These are phyloP conservation scores for Diceros bicornis DNA, from an alignment of 2,797 vertebrate species.

Conservation along the genomic window DNA sequence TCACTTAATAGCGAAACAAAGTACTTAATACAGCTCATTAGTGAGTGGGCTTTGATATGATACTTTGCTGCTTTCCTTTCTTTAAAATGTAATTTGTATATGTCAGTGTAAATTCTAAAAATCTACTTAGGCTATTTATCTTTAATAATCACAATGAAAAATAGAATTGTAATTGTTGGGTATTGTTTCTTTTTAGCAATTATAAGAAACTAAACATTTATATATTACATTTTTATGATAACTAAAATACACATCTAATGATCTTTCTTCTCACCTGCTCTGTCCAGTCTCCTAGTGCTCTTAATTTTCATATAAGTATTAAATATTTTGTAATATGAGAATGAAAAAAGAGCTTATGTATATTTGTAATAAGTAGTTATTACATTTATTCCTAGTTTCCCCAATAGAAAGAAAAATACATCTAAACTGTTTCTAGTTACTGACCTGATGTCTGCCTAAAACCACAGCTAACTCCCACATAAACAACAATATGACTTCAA, in stretches of 20 bases:
- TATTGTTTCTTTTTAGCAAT: not conserved
- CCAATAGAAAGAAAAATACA: not conserved
- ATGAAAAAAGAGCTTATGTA: not conserved
- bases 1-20: not conserved
- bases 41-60: not conserved
- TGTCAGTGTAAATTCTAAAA: slow-evolving; percentile 50
- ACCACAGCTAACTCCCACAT: slow-evolving; percentile 30
- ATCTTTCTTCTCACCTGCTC: not conserved
- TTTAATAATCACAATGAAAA: slow-evolving; percentile 57
- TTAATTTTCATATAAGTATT: slow-evolving; percentile 14
- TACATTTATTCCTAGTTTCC: not conserved
- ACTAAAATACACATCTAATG: not conserved
- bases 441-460: slow-evolving; percentile 57
- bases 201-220: not conserved
- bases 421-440: slow-evolving; percentile 34
- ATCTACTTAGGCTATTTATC: not conserved
- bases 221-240: not conserved
- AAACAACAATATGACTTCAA: slow-evolving; percentile 72
- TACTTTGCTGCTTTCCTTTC: slow-evolving; percentile 6
- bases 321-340: slow-evolving; percentile 32
- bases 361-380: not conserved
- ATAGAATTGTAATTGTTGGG: not conserved
- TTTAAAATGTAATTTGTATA: not conserved
- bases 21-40: not conserved
- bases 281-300: not conserved